Conservation (phyloP, 2,113 vertebrate species). For the Ophthalmolycus amberensis region DNA sequence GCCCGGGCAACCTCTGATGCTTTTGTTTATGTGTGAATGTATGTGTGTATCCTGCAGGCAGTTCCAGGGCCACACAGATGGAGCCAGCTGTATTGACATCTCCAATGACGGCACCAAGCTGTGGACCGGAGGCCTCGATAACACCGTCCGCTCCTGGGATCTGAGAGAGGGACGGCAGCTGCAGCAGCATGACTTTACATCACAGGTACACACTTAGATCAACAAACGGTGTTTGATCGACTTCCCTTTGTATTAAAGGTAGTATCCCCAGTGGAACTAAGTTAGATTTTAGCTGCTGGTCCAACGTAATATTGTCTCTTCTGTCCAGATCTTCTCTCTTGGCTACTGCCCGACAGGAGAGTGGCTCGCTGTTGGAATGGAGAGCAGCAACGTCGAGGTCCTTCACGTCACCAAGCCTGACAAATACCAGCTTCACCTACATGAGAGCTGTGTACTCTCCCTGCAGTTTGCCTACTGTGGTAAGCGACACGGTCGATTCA, state of each 20-base stretch:
- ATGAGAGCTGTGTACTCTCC: slow-evolving; percentile 97
- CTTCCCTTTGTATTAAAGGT: background rate
- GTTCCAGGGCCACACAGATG: slow-evolving; percentile 97
- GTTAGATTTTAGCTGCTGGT: background rate
- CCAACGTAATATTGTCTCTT: background rate
- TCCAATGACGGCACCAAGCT: slow-evolving; percentile 96
- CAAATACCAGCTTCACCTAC: slow-evolving; percentile 98
- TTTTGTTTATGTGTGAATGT: slow-evolving; percentile 46
- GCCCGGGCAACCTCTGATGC: background rate
- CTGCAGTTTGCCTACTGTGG: slow-evolving; percentile 97
- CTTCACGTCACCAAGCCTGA: slow-evolving; percentile 97
- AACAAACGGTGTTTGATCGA: background rate
- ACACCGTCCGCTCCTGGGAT: slow-evolving; percentile 97
- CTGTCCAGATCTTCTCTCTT: slow-evolving; percentile 92
- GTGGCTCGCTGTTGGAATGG: slow-evolving; percentile 98
- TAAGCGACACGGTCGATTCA: slow-evolving; percentile 68
- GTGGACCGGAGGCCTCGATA: slow-evolving; percentile 97
- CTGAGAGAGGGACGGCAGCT: slow-evolving; percentile 95
- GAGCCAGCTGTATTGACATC: slow-evolving; percentile 98
- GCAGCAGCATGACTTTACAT: slow-evolving; percentile 98
- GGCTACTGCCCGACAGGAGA: slow-evolving; percentile 97
- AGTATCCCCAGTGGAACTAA: background rate
- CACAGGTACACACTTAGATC: slow-evolving; percentile 85
- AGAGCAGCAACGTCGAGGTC: slow-evolving; percentile 98
- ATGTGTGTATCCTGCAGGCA: slow-evolving; percentile 81